phyloP scores from a whole-genome alignment of 2,888 invertebrate genomes.

The Merodon equestris region DNA sequence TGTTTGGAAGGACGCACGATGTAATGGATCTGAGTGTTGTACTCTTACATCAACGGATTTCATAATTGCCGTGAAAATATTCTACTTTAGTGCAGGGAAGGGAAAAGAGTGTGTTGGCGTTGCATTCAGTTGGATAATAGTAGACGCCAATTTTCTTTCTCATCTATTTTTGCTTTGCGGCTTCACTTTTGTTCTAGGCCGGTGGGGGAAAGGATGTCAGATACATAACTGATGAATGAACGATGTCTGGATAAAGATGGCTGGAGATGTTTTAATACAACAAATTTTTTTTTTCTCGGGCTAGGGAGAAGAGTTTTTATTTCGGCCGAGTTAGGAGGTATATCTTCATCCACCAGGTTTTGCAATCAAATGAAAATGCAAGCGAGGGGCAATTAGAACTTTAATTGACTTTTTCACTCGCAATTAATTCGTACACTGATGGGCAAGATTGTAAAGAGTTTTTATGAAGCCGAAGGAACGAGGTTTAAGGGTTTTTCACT shows the following conservation, averaged over 20 bases:
- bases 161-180: no score
- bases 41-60: constrained; percentile 43
- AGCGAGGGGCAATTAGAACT: no score
- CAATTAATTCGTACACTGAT: no score
- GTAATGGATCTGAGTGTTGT: constrained; percentile 56
- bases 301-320: no score
- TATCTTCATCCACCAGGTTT: no score
- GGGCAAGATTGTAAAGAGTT: no score
- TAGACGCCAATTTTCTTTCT: constrained; percentile 19
- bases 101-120: background rate
- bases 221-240: constrained; percentile 40
- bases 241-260: constrained; percentile 10
- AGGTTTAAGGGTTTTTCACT: no score
- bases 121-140: constrained; percentile 12
- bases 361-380: no score
- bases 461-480: no score
- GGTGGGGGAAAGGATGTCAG: constrained; percentile 24
- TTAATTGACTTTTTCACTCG: no score
- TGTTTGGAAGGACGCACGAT: constrained; percentile 53
- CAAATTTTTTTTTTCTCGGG: constrained; percentile 7
- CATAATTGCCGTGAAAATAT: constrained; percentile 57
- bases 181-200: no score
- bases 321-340: no score
- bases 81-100: constrained; percentile 14
- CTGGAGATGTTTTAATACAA: background rate